phyloP scores from a whole-genome alignment of 2,888 invertebrate species.

The Schrankia costaestrigalis region DNA sequence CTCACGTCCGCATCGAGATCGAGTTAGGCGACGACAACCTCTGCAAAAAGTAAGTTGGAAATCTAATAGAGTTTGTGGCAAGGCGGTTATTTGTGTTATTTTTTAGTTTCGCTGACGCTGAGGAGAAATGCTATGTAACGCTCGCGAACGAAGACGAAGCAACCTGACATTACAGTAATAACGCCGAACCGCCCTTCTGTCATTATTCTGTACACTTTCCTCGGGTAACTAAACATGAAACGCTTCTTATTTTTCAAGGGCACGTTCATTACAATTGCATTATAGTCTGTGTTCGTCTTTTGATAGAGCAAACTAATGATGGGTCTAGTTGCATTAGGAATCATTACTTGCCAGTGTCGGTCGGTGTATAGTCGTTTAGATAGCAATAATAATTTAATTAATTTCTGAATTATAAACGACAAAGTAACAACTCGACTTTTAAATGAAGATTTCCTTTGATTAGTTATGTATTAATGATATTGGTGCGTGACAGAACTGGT shows the following conservation, averaged over 20 bases:
- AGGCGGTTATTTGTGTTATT: constrained; percentile 73
- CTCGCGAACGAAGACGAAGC: constrained; percentile 66
- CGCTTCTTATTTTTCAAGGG: constrained; percentile 54
- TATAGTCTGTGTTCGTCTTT: constrained; percentile 25
- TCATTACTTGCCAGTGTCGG: constrained; percentile 16
- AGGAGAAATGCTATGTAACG: constrained; percentile 73
- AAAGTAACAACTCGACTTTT: too few species aligned
- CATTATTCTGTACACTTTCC: constrained; percentile 73
- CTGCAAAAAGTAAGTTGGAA: constrained; percentile 75
- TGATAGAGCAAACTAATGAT: constrained; percentile 19
- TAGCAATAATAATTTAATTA: too few species aligned
- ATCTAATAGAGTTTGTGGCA: constrained; percentile 78
- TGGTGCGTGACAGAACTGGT: constrained; percentile 48
- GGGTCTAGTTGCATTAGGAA: constrained; percentile 11
- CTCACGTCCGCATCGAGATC: constrained; percentile 74
- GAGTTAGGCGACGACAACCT: constrained; percentile 72
- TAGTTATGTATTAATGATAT: constrained; percentile 32
- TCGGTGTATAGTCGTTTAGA: constrained; percentile 19
- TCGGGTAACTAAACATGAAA: constrained; percentile 58
- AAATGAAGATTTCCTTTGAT: constrained; percentile 39
- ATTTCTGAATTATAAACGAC: too few species aligned
- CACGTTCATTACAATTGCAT: constrained; percentile 55
- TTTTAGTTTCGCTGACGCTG: constrained; percentile 64
- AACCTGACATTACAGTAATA: constrained; percentile 77
- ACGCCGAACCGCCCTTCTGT: constrained; percentile 72